Conservation (phyloP, 2,888 invertebrate genomes). For the Tetanocera ferruginea region DNA sequence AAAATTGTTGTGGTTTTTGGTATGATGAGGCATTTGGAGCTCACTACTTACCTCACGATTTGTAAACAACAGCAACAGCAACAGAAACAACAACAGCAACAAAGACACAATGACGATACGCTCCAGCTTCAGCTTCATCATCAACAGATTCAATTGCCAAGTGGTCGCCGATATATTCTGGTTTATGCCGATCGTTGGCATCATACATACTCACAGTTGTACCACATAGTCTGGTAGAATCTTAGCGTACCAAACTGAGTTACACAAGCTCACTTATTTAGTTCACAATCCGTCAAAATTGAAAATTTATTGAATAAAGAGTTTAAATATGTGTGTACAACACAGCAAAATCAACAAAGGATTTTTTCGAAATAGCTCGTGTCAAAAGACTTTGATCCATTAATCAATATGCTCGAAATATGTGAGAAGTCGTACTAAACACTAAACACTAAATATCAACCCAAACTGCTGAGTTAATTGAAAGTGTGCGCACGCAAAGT, state of each 20-base stretch:
- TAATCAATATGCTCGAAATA: conserved; percentile 65
- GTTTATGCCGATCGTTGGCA: neutral
- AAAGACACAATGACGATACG: conserved; percentile 11
- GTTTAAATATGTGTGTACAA: conserved; percentile 55
- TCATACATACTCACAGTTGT: neutral
- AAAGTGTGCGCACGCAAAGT: neutral
- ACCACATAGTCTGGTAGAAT: neutral
- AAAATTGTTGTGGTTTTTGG: conserved; percentile 28
- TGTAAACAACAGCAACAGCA: conserved; percentile 58
- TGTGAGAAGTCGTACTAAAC: conserved; percentile 14
- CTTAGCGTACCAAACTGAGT: neutral
- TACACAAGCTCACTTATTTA: conserved; percentile 41
- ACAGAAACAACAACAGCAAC: conserved; percentile 45
- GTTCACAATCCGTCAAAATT: conserved; percentile 69
- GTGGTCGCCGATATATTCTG: conserved; percentile 5
- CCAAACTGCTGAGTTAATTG: conserved; percentile 20
- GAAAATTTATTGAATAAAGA: conserved; percentile 68
- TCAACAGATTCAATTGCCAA: conserved; percentile 23
- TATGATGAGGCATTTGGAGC: conserved; percentile 45
- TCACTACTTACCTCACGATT: conserved; percentile 62
- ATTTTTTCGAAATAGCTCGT: conserved; percentile 67
- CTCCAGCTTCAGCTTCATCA: conserved; percentile 22
- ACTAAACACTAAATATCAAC: neutral
- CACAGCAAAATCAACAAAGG: conserved; percentile 66
- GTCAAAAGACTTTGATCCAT: conserved; percentile 70